These are phyloP conservation scores for Creontiades dilutus DNA, from an alignment of 2,888 invertebrate species.

Conservation along the genomic window DNA sequence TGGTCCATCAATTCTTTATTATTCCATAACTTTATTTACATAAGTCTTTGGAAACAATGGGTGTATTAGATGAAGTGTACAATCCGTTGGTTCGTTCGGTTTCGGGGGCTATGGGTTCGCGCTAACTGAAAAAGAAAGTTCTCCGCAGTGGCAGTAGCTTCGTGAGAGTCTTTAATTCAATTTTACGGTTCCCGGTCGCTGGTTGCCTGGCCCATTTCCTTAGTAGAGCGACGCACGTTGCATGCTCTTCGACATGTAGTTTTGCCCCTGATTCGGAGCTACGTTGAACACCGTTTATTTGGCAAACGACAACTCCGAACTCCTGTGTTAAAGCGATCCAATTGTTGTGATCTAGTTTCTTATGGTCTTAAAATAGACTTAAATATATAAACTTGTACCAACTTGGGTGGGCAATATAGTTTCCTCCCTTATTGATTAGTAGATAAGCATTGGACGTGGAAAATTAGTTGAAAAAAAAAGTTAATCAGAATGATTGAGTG, in stretches of 20 bases:
- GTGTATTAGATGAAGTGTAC: too few species aligned
- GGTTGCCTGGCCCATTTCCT: conserved; percentile 52
- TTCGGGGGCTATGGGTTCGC: not conserved
- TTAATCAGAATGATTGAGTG: too few species aligned
- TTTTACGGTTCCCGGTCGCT: conserved; percentile 58
- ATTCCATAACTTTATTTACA: too few species aligned
- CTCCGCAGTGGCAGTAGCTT: conserved; percentile 22
- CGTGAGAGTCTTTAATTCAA: conserved; percentile 63
- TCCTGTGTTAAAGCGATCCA: not conserved
- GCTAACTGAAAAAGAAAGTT: conserved; percentile 62
- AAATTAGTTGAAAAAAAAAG: too few species aligned
- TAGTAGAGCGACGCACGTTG: conserved; percentile 62
- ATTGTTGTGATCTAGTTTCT: not conserved
- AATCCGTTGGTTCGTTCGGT: not conserved
- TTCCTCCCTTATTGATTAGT: too few species aligned
- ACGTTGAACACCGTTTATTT: not conserved
- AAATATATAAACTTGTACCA: too few species aligned
- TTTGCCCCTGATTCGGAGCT: conserved; percentile 25
- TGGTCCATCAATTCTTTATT: too few species aligned
- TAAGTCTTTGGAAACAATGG: too few species aligned
- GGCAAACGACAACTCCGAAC: not conserved
- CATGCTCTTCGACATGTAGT: conserved; percentile 42
- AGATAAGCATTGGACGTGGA: too few species aligned
- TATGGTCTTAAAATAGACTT: not conserved
- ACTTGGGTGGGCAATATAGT: too few species aligned